A percentile compares a stretch with the other conserved stretches of the same genome.
Conservation (phyloP, 2,888 invertebrate species). For the Congeria kusceri region DNA sequence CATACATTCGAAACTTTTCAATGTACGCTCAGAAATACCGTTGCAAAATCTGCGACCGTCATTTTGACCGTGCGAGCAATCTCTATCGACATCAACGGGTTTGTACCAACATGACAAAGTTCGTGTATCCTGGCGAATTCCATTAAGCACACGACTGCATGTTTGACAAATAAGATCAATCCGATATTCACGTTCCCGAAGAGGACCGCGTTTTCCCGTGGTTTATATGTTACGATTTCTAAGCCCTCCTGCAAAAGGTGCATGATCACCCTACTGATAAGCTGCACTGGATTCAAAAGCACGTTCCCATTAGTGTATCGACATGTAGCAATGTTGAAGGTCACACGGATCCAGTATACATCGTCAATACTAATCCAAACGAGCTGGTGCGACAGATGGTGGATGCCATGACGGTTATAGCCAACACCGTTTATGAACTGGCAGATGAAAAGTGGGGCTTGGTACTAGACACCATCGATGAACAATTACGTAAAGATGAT, state of each 20-base stretch:
- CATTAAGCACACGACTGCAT: no score
- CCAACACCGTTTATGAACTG: constrained; percentile 16
- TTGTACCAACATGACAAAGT: constrained; percentile 44
- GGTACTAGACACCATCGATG: constrained; percentile 40
- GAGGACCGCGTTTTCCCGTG: no score
- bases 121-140: no score
- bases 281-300: constrained; percentile 43
- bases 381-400: constrained; percentile 34
- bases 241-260: no score
- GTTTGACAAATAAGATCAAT: no score
- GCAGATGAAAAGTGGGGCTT: constrained; percentile 44
- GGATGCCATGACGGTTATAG: no score
- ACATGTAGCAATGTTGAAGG: no score
- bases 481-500: constrained; percentile 4
- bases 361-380: constrained; percentile 42
- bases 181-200: no score
- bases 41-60: constrained; percentile 47
- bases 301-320: constrained; percentile 47
- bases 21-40: constrained; percentile 29
- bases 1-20: constrained; percentile 6
- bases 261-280: constrained; percentile 22
- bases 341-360: no score
- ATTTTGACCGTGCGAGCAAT: constrained; percentile 30
- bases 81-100: constrained; percentile 35
- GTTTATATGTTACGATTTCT: no score